phyloP scores from a whole-genome alignment of 2,113 vertebrate genomes.

The Salminus brasiliensis region DNA sequence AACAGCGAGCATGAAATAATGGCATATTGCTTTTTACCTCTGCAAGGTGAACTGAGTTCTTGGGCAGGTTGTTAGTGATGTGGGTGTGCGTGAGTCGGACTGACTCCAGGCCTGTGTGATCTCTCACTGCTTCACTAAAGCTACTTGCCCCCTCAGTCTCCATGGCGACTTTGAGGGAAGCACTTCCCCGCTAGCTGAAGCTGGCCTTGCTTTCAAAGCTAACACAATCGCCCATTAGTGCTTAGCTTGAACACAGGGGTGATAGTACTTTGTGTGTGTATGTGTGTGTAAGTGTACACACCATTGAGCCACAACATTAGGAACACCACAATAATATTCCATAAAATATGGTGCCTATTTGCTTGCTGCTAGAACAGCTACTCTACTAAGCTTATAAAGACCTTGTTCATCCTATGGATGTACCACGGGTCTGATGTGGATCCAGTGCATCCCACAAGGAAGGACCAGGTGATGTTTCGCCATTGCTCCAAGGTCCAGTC shows the following conservation, averaged over 20 bases:
- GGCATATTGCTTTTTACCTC: not conserved
- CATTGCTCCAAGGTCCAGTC: too few relatives aligned
- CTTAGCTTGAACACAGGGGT: constrained; percentile 51
- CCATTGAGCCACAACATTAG: too few relatives aligned
- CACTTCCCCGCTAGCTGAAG: constrained; percentile 52
- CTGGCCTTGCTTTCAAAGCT: constrained; percentile 58
- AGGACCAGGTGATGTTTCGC: too few relatives aligned
- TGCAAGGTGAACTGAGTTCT: constrained; percentile 21
- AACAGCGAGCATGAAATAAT: not conserved
- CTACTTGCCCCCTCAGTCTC: constrained; percentile 39
- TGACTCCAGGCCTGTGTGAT: constrained; percentile 21
- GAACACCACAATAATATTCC: too few relatives aligned
- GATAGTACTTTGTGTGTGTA: not conserved
- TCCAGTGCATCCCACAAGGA: too few relatives aligned
- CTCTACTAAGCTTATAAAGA: too few relatives aligned
- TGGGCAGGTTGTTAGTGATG: constrained; percentile 10
- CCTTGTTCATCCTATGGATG: too few relatives aligned
- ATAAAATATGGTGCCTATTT: too few relatives aligned
- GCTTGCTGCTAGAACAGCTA: too few relatives aligned
- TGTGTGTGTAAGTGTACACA: too few relatives aligned
- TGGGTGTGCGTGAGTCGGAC: constrained; percentile 14
- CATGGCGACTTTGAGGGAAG: constrained; percentile 45
- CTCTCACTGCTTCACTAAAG: constrained; percentile 16
- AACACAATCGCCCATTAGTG: constrained; percentile 62
- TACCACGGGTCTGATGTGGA: too few relatives aligned